Conservation (phyloP, 2,797 vertebrate species). For the Pelodytes ibericus region DNA sequence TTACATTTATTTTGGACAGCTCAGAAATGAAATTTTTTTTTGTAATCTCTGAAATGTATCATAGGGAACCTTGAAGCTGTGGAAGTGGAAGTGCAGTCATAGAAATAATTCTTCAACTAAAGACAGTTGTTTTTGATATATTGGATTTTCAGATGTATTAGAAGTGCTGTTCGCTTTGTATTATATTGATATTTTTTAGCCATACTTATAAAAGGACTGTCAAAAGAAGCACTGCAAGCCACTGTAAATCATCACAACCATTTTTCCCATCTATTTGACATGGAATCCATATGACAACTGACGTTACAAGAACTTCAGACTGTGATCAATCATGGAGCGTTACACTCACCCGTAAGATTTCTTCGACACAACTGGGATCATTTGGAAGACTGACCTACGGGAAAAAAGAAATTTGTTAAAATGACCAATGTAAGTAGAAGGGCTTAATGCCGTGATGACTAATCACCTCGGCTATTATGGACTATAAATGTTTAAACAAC, state of each 20-base stretch:
- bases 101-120: constrained; percentile 35
- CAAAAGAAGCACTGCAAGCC: constrained; percentile 17
- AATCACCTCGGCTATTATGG: no score
- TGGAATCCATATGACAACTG: constrained; percentile 5
- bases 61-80: constrained; percentile 33
- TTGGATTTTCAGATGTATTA: constrained; percentile 28
- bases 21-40: background rate
- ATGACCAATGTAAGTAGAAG: no score
- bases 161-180: background rate
- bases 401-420: constrained; percentile 52
- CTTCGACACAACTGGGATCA: constrained; percentile 95
- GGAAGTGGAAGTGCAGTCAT: constrained; percentile 7
- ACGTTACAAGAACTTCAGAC: background rate
- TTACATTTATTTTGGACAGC: background rate
- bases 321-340: constrained; percentile 7
- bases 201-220: constrained; percentile 12
- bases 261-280: background rate
- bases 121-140: constrained; percentile 35
- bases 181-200: constrained; percentile 25
- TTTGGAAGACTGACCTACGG: constrained; percentile 88
- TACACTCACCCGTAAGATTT: constrained; percentile 92
- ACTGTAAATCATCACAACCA: constrained; percentile 19
- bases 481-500: no score
- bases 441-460: no score
- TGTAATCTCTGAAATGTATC: constrained; percentile 15